Evolutionary conservation across 2,113 vertebrate species (phyloP), one percentile per base, ranked within the genome.

Genomic region (Balaenoptera acutorostrata): DNA sequence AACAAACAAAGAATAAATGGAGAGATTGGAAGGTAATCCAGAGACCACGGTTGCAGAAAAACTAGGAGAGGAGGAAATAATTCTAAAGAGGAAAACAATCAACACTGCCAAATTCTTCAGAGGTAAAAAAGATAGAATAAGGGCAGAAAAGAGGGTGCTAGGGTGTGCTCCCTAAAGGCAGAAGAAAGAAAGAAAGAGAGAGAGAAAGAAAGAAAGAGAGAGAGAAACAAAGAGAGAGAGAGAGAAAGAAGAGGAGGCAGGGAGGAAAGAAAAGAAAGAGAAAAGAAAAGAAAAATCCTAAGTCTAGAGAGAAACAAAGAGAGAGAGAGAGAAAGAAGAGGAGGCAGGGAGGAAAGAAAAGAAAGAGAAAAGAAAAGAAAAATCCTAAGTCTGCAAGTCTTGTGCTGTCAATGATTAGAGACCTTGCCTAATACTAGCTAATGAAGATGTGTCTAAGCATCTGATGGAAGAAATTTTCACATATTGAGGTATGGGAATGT

Each of bases 61-160:
- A 25, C 55, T 61, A 39, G 44, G 3, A 89, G 55, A 61, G 33
- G 31, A 55, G 10, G 7, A 94, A 74, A 64, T 55, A 20, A 44
- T 44, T 82, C 41, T 52, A 88, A 88, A 89, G 44, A 41, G 55
- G 61, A 61, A 41, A 82, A 94, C 8, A 64, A 82, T 81, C 29
- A 89, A 44, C 2, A 52, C 44, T 64, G 15, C 5, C 21, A 89
- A 44, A 83, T 64, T 64, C n/a, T 64, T 44, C 77, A 82, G 66
- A 64, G 15, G 14, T 86, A 63, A 20, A 7, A n/a, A 59, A 75
- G 6, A 49, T 5, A 66, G 36, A 21, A n/a, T 83, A 55, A 81
- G 18, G 12, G 68, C 78, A 36, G 36, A 84, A 95, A 95, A 84
- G 23, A 66, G 11, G 13, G 23, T 29, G n/a, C 27, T 46, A 75